Evolutionary conservation across 1,140 invertebrate species (phyloP).

Genomic region (Orchesella cincta): DNA sequence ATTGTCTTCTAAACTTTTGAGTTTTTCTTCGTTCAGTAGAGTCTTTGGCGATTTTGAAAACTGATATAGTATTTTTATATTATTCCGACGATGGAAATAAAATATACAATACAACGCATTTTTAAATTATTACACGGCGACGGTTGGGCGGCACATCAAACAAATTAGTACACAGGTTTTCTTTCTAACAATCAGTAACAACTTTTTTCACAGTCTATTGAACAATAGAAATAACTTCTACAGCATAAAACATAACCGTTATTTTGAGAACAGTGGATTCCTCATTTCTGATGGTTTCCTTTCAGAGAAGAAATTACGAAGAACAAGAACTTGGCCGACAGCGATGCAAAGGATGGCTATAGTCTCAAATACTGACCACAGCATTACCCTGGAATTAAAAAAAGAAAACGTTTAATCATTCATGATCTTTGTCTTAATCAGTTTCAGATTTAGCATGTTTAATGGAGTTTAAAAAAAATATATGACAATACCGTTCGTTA

Average conservation of each 20-base stretch:
- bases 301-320: constrained; percentile 95
- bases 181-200: too few species aligned
- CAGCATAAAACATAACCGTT: background rate
- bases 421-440: too few species aligned
- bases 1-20: too few species aligned
- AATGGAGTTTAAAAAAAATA: background rate
- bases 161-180: too few species aligned
- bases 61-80: too few species aligned
- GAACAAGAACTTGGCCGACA: constrained; percentile 84
- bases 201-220: background rate
- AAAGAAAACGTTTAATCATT: constrained; percentile 17
- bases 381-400: constrained; percentile 67
- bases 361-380: constrained; percentile 90
- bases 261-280: constrained; percentile 46
- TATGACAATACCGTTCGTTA: constrained; percentile 66
- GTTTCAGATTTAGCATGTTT: background rate
- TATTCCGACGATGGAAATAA: too few species aligned
- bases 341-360: constrained; percentile 79
- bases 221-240: background rate
- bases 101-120: too few species aligned
- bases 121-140: too few species aligned
- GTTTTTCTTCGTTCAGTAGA: too few species aligned
- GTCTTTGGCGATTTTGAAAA: too few species aligned
- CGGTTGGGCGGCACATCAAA: too few species aligned
- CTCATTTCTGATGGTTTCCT: constrained; percentile 64